These are phyloP conservation scores for Halcyon senegalensis DNA, from an alignment of 2,113 vertebrate genomes.

Conservation along the genomic window DNA sequence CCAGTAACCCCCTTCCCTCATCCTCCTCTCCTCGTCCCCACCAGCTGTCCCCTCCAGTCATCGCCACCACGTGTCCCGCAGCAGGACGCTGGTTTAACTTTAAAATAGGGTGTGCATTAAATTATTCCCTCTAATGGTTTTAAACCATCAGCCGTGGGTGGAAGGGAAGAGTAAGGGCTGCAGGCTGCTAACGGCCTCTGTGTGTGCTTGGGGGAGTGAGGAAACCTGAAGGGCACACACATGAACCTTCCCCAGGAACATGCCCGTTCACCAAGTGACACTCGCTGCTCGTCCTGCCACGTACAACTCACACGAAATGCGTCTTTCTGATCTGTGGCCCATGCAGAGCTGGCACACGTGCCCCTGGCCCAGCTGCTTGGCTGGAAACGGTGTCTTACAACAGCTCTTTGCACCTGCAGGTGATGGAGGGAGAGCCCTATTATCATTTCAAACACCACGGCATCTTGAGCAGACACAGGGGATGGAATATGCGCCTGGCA, in stretches of 20 bases:
- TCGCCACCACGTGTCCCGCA: fast-evolving
- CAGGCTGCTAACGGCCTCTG: fast-evolving
- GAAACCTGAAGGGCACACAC: background rate
- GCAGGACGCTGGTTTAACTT: fast-evolving
- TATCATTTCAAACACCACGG: slow-evolving; percentile 74
- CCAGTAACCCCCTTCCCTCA: fast-evolving
- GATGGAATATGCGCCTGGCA: slow-evolving; percentile 65
- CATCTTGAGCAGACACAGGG: slow-evolving; percentile 66
- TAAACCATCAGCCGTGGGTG: fast-evolving
- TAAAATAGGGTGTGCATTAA: fast-evolving
- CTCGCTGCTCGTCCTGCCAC: fast-evolving
- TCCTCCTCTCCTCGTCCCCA: no score
- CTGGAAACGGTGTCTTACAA: fast-evolving
- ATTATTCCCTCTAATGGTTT: background rate
- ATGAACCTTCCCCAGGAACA: fast-evolving
- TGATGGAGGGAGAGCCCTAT: slow-evolving; percentile 66
- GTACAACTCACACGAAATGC: fast-evolving
- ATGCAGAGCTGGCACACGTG: fast-evolving
- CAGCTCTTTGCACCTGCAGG: background rate
- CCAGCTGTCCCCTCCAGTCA: background rate
- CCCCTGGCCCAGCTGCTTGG: background rate
- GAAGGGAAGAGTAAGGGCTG: fast-evolving
- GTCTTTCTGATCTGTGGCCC: fast-evolving
- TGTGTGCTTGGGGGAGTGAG: fast-evolving
- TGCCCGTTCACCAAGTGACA: fast-evolving